Percentiles rank a stretch among this genome's conserved stretches.
Evolutionary conservation across 1,140 invertebrate genomes (phyloP).

Genomic region (Zophobas morio): DNA sequence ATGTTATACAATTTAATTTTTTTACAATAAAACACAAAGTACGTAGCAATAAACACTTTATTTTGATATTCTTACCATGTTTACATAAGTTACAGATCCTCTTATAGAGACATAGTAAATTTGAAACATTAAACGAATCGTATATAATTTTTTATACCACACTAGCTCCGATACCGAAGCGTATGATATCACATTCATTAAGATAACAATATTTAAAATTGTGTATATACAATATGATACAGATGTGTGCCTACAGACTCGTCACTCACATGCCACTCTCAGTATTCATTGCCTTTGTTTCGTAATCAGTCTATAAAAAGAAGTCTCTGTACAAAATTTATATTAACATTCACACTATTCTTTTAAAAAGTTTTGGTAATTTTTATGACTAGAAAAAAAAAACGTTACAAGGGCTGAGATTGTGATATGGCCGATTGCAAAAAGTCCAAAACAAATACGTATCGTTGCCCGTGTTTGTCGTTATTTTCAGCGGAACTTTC

Average conservation of each 20-base stretch:
- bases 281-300: slow-evolving; percentile 22
- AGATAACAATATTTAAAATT: slow-evolving; percentile 53
- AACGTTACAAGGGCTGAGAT: slow-evolving; percentile 21
- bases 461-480: too few relatives aligned
- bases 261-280: slow-evolving; percentile 18
- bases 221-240: slow-evolving; percentile 54
- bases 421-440: slow-evolving; percentile 8
- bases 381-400: slow-evolving; percentile 41
- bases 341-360: slow-evolving; percentile 38
- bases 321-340: slow-evolving; percentile 32
- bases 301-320: slow-evolving; percentile 45
- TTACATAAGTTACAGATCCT: slow-evolving; percentile 50
- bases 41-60: slow-evolving; percentile 56
- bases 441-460: not conserved
- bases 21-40: slow-evolving; percentile 7
- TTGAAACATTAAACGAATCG: slow-evolving; percentile 52
- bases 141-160: slow-evolving; percentile 50
- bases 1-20: not conserved
- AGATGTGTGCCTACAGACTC: slow-evolving; percentile 47
- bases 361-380: slow-evolving; percentile 43
- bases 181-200: slow-evolving; percentile 51
- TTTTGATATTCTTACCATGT: slow-evolving; percentile 52
- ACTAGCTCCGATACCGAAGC: slow-evolving; percentile 19
- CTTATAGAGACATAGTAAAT: slow-evolving; percentile 56
- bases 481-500: too few relatives aligned